Conservation (phyloP, 2,113 vertebrate genomes). For the Podarcis muralis region DNA sequence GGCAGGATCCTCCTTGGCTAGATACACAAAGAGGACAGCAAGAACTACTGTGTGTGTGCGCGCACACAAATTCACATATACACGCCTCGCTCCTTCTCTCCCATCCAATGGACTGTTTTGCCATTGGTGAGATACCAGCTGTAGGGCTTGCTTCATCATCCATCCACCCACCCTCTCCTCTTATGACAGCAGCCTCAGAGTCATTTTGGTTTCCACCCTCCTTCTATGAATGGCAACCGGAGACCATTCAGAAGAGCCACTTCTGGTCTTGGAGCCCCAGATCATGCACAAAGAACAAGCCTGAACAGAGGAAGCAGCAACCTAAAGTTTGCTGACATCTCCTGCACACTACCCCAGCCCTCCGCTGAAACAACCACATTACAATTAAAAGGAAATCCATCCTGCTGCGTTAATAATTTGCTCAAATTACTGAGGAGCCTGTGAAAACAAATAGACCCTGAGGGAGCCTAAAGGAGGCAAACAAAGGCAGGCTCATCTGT, state of each 20-base stretch:
- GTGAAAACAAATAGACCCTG: slow-evolving; percentile 55
- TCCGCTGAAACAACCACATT: slow-evolving; percentile 24
- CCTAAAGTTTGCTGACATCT: no score
- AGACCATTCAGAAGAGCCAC: neutral
- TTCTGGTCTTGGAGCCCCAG: neutral
- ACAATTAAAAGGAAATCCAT: slow-evolving; percentile 64
- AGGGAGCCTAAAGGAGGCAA: slow-evolving; percentile 20
- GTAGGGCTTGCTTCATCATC: neutral
- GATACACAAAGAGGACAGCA: neutral
- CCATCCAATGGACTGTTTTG: neutral
- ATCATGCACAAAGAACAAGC: neutral
- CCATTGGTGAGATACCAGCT: neutral
- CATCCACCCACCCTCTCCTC: neutral
- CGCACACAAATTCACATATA: neutral
- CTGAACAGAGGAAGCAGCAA: rapidly evolving
- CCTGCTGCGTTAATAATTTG: slow-evolving; percentile 64
- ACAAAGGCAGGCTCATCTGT: neutral
- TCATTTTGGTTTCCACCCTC: neutral
- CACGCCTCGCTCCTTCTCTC: neutral
- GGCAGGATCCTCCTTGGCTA: neutral
- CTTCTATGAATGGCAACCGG: rapidly evolving
- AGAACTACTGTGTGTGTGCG: neutral
- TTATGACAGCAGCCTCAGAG: neutral
- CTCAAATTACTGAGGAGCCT: slow-evolving; percentile 54
- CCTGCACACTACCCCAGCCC: neutral